Conservation (phyloP, 2,888 invertebrate species). For the Itoplectis maculator region DNA sequence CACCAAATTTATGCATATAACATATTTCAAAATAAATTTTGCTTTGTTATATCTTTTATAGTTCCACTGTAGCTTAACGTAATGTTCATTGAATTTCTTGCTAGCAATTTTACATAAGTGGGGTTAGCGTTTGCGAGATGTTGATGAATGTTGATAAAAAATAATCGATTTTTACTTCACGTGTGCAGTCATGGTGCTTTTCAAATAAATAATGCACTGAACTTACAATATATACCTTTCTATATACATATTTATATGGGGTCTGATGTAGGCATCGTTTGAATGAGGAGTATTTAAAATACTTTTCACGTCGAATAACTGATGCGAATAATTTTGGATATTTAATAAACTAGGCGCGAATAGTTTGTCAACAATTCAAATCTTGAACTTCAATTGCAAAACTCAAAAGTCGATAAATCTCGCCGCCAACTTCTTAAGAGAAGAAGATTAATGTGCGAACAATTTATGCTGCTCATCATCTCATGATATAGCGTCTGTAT, state of each 20-base stretch:
- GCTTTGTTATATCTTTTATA: constrained; percentile 36
- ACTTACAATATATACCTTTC: constrained; percentile 15
- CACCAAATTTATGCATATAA: too few species aligned
- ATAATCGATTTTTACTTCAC: not conserved
- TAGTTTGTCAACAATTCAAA: not conserved
- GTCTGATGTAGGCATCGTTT: not conserved
- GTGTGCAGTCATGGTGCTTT: constrained; percentile 29
- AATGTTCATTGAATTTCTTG: not conserved
- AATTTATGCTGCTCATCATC: not conserved
- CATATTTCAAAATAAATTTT: not conserved
- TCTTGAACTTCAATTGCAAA: too few species aligned
- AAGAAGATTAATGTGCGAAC: too few species aligned
- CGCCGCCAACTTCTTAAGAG: too few species aligned
- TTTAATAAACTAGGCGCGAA: not conserved
- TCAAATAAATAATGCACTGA: constrained; percentile 33
- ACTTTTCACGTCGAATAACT: not conserved
- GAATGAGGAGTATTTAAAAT: not conserved
- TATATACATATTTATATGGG: not conserved
- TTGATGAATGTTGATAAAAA: not conserved
- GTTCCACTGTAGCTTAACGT: constrained; percentile 28
- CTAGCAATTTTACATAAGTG: not conserved
- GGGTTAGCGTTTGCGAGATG: constrained; percentile 1
- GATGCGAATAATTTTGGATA: not conserved
- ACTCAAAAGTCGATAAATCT: too few species aligned
- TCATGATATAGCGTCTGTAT: not conserved